phyloP scores from a whole-genome alignment of 2,113 vertebrate genomes.

The Empidonax traillii region DNA sequence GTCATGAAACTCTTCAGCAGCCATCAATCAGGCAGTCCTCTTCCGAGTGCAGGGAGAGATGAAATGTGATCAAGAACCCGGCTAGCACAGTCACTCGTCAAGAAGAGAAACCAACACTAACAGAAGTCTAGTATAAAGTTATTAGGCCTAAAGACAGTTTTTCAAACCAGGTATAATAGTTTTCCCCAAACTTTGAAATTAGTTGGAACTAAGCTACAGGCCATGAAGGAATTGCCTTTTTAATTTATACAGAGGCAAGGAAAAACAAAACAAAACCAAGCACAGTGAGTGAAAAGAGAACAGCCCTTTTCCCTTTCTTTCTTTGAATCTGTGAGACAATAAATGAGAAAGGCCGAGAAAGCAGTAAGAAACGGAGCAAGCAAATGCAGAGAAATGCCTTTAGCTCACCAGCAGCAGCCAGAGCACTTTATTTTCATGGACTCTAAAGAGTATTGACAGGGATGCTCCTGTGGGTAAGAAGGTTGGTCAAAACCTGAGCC shows the following conservation, averaged over 20 bases:
- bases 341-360: background rate
- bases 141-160: background rate
- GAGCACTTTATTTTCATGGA: conserved; percentile 10
- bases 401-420: conserved; percentile 26
- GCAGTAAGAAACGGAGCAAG: background rate
- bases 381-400: conserved; percentile 33
- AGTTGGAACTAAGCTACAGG: background rate
- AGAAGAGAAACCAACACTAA: background rate
- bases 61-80: background rate
- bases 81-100: background rate
- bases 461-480: conserved; percentile 4
- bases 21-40: background rate
- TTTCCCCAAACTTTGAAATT: background rate
- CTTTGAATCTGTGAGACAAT: background rate
- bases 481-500: background rate
- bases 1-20: background rate
- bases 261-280: background rate
- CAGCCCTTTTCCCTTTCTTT: background rate
- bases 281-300: background rate
- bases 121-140: background rate
- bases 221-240: background rate
- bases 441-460: conserved; percentile 27
- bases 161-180: background rate
- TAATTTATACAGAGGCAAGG: background rate
- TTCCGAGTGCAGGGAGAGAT: background rate